These are phyloP conservation scores for Acanthornis magna DNA, from an alignment of 2,797 vertebrate species.

Conservation along the genomic window DNA sequence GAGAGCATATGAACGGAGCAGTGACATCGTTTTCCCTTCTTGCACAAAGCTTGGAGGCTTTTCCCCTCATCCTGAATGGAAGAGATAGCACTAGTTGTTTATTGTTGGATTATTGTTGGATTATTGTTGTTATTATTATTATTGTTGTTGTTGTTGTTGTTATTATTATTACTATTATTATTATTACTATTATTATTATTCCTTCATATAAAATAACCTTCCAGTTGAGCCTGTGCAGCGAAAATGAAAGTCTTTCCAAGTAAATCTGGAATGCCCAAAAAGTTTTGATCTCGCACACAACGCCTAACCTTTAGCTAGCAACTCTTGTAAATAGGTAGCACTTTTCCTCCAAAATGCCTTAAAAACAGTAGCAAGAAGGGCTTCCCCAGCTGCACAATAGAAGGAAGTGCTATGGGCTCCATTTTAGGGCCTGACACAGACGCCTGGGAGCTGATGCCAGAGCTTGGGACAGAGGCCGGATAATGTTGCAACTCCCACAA, in stretches of 20 bases:
- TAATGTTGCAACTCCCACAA: neutral
- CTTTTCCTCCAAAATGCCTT: neutral
- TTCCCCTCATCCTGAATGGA: neutral
- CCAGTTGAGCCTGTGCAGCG: neutral
- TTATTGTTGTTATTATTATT: neutral
- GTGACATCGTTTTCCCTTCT: neutral
- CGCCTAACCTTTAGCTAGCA: neutral
- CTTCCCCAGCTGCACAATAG: slow-evolving; percentile 10
- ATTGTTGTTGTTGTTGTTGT: neutral
- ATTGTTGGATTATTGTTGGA: neutral
- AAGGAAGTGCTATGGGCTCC: neutral
- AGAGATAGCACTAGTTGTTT: neutral
- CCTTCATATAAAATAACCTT: neutral
- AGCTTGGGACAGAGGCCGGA: neutral
- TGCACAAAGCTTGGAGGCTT: neutral
- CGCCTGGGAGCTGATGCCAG: neutral
- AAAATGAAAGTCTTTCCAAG: neutral
- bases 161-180: neutral
- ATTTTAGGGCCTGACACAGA: neutral
- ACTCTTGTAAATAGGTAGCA: accelerated
- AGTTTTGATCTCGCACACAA: neutral
- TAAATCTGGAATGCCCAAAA: neutral
- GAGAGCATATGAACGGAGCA: accelerated
- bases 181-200: neutral
- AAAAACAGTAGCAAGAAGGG: neutral